These are phyloP conservation scores for Ctenicera cuprea DNA, from an alignment of 2,888 invertebrate species.

Conservation along the genomic window DNA sequence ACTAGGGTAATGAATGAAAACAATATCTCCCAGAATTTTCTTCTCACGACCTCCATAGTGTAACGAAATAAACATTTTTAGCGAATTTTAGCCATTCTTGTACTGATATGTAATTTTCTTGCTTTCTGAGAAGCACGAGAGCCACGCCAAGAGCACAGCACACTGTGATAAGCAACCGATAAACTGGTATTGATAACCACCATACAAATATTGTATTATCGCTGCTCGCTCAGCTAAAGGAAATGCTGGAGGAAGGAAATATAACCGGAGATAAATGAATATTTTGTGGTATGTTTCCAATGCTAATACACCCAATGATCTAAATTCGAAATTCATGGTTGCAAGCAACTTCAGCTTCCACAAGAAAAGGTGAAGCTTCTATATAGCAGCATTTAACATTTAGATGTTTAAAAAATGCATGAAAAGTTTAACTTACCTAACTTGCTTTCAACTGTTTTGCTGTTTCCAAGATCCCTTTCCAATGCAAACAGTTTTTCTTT, in stretches of 20 bases:
- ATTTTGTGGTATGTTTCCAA: constrained; percentile 29
- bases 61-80: neutral
- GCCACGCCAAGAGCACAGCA: constrained; percentile 36
- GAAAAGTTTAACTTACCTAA: no score
- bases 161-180: constrained; percentile 47
- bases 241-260: constrained; percentile 57
- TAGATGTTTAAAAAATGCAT: no score
- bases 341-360: no score
- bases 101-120: constrained; percentile 35
- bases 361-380: no score
- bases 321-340: neutral
- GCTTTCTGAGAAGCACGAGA: constrained; percentile 37
- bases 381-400: no score
- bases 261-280: constrained; percentile 54
- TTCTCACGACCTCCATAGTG: neutral
- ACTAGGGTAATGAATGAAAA: no score
- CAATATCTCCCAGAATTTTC: no score
- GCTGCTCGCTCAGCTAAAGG: constrained; percentile 55
- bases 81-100: constrained; percentile 9
- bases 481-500: no score
- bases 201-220: constrained; percentile 58
- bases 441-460: no score
- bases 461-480: no score
- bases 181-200: constrained; percentile 58
- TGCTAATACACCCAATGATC: neutral